Percentiles rank a stretch among this genome's conserved stretches.
phyloP scores from a whole-genome alignment of 2,113 vertebrate genomes.

The Melanotaenia duboulayi region DNA sequence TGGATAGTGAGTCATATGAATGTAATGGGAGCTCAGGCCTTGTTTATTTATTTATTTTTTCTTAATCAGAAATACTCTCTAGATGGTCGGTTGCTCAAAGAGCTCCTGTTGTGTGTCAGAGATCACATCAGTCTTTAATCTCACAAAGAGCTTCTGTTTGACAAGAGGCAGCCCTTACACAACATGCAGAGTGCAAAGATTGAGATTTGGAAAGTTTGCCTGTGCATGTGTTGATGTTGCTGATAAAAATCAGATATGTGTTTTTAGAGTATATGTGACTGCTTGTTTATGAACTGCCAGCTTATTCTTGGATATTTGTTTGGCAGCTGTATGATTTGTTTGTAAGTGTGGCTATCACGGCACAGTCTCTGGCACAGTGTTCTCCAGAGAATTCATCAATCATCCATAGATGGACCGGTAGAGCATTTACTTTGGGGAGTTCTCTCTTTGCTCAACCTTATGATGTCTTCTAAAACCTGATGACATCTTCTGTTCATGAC shows the following conservation, averaged over 20 bases:
- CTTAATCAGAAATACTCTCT: constrained; percentile 13
- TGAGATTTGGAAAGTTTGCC: constrained; percentile 25
- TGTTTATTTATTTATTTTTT: constrained; percentile 19
- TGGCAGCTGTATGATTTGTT: constrained; percentile 66
- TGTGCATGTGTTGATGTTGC: constrained; percentile 30
- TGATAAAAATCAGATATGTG: constrained; percentile 44
- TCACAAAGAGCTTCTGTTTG: constrained; percentile 62
- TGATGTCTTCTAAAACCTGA: constrained; percentile 9
- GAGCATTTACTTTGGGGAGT: constrained; percentile 40
- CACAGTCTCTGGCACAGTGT: constrained; percentile 24
- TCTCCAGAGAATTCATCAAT: constrained; percentile 51
- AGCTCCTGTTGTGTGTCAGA: constrained; percentile 70
- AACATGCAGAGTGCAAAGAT: constrained; percentile 6
- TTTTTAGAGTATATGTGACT: constrained; percentile 18
- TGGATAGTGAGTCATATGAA: constrained; percentile 42
- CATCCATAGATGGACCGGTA: constrained; percentile 40
- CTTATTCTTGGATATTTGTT: constrained; percentile 62
- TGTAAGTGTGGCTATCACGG: constrained; percentile 49
- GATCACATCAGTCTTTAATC: constrained; percentile 74
- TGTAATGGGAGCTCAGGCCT: background rate
- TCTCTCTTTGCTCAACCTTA: constrained; percentile 25
- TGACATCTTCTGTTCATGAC: constrained; percentile 41
- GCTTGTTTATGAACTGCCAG: constrained; percentile 52
- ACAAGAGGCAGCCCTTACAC: constrained; percentile 46
- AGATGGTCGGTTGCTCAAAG: constrained; percentile 50